These are phyloP conservation scores for Chorisops tibialis DNA, from an alignment of 2,888 invertebrate genomes.

Conservation along the genomic window DNA sequence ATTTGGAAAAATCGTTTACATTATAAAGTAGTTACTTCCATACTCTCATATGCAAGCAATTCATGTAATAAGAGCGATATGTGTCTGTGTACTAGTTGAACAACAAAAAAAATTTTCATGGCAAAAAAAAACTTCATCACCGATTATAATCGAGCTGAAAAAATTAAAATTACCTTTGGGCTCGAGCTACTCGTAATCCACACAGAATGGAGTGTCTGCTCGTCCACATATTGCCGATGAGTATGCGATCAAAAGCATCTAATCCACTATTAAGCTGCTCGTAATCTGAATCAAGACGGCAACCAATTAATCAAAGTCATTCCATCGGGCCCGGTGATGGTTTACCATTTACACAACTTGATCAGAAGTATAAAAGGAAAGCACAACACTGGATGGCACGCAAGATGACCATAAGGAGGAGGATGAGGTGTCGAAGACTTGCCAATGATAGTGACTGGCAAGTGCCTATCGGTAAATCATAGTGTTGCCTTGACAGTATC, in stretches of 20 bases:
- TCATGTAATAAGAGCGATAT: too few species aligned
- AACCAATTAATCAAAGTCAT: slow-evolving; percentile 25
- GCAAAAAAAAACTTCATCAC: neutral
- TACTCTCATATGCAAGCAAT: too few species aligned
- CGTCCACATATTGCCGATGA: slow-evolving; percentile 9
- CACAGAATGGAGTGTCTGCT: neutral
- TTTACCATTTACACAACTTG: neutral
- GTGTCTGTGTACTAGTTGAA: too few species aligned
- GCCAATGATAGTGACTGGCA: neutral
- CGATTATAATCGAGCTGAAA: neutral
- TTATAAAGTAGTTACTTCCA: too few species aligned
- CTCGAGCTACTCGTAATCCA: too few species aligned
- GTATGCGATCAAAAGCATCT: slow-evolving; percentile 17
- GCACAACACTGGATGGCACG: neutral
- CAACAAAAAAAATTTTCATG: too few species aligned
- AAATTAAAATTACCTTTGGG: neutral
- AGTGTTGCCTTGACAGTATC: slow-evolving; percentile 3
- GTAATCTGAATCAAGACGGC: slow-evolving; percentile 24
- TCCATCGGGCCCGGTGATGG: neutral
- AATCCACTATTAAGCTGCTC: slow-evolving; percentile 21
- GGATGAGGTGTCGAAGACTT: neutral
- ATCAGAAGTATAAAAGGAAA: too few species aligned
- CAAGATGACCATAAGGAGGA: slow-evolving; percentile 3
- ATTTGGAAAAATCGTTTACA: too few species aligned
- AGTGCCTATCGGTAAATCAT: neutral